phyloP scores from a whole-genome alignment of 2,888 invertebrate genomes.

The Drosophila hamatofila region DNA sequence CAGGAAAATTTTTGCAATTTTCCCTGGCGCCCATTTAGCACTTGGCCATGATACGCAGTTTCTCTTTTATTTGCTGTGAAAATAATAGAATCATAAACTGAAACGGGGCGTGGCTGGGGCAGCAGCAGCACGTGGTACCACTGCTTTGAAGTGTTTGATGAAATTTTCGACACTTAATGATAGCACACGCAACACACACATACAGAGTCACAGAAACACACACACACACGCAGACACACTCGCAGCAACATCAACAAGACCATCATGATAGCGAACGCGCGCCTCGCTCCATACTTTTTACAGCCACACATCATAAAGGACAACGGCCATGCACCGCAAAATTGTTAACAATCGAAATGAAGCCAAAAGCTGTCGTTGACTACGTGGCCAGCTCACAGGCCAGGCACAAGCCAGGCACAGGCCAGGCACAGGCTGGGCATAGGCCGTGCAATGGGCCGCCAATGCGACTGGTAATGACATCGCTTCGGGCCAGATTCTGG shows the following conservation, averaged over 20 bases:
- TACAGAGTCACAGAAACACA: conserved; percentile 13
- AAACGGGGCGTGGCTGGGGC: conserved; percentile 59
- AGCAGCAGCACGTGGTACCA: conserved; percentile 63
- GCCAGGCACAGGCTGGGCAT: conserved; percentile 15
- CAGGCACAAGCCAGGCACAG: not conserved
- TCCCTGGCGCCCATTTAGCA: conserved; percentile 78
- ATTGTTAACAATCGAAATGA: conserved; percentile 76
- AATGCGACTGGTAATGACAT: conserved; percentile 64
- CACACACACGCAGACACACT: conserved; percentile 53
- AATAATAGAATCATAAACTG: conserved; percentile 79
- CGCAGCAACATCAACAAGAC: conserved; percentile 22
- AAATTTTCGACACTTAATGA: conserved; percentile 83
- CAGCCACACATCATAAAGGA: conserved; percentile 78
- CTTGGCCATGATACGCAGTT: conserved; percentile 80
- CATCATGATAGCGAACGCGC: not conserved
- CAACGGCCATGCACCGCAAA: conserved; percentile 77
- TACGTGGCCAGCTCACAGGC: conserved; percentile 10
- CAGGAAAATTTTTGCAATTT: conserved; percentile 71
- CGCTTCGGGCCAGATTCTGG: conserved; percentile 44
- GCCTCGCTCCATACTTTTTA: not conserved
- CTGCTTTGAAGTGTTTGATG: conserved; percentile 81
- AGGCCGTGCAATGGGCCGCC: conserved; percentile 47
- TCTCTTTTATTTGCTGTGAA: conserved; percentile 81
- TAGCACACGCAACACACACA: conserved; percentile 67
- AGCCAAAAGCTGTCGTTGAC: conserved; percentile 39